Conservation (phyloP, 2,797 vertebrate species). For the Danio kyathit region DNA sequence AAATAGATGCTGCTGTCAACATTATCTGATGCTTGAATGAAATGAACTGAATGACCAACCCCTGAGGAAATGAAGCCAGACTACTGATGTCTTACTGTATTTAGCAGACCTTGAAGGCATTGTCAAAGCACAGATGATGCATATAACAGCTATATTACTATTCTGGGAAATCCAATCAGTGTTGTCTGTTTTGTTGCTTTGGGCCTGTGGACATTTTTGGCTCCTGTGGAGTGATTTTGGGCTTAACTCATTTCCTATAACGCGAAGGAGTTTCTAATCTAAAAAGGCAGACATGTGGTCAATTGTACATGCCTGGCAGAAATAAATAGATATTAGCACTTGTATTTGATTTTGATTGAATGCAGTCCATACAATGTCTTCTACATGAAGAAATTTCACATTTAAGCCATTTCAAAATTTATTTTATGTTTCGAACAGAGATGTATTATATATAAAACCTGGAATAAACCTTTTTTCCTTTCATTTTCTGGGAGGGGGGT, state of each 20-base stretch:
- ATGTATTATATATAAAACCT: neutral
- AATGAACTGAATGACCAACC: neutral
- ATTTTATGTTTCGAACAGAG: neutral
- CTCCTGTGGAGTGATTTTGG: neutral
- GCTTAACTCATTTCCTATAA: slow-evolving; percentile 16
- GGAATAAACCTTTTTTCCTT: neutral
- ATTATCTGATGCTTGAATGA: neutral
- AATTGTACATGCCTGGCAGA: neutral
- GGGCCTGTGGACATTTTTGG: neutral
- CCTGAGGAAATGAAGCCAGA: slow-evolving; percentile 2
- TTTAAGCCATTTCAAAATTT: neutral
- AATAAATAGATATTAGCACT: neutral
- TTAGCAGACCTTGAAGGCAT: slow-evolving; percentile 23
- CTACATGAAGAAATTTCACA: neutral
- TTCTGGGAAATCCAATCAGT: slow-evolving; percentile 29
- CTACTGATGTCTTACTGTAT: slow-evolving; percentile 1
- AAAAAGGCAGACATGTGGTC: neutral
- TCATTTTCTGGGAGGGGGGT: neutral
- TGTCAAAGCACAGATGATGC: slow-evolving; percentile 12
- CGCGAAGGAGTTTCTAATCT: neutral
- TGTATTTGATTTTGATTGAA: neutral
- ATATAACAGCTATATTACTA: slow-evolving; percentile 24
- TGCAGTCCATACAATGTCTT: too few relatives aligned
- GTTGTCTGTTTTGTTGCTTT: slow-evolving; percentile 36
- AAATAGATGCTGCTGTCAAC: neutral